phyloP scores from a whole-genome alignment of 2,113 vertebrate species.

The Alethe castanea region DNA sequence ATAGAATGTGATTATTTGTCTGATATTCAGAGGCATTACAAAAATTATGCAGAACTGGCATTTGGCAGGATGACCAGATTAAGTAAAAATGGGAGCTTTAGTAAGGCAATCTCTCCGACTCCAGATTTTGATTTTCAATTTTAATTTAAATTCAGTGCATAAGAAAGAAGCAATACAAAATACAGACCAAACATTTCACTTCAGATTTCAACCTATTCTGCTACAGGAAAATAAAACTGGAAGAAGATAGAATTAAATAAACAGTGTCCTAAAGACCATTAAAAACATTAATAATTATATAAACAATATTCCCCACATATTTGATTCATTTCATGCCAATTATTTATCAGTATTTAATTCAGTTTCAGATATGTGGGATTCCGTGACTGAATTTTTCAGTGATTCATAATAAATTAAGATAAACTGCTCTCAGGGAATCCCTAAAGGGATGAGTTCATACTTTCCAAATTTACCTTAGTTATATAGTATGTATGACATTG shows the following conservation, averaged over 20 bases:
- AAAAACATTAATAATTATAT: accelerated
- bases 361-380: not conserved
- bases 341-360: not conserved
- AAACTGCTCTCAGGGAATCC: not conserved
- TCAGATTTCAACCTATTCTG: not conserved
- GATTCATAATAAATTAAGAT: not conserved
- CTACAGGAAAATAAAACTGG: not conserved
- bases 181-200: not conserved
- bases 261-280: not conserved
- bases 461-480: not conserved
- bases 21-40: not conserved
- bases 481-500: not conserved
- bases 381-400: not conserved
- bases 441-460: not conserved
- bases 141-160: not conserved
- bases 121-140: not conserved
- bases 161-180: not conserved
- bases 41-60: not conserved
- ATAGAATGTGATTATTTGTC: constrained; percentile 18
- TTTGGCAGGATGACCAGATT: not conserved
- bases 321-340: not conserved
- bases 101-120: not conserved
- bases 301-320: not conserved
- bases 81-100: not conserved
- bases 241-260: not conserved